Percentiles rank a stretch among this genome's conserved stretches.
Evolutionary conservation across 2,888 invertebrate genomes (phyloP).

Genomic region (Chirona hameri): DNA sequence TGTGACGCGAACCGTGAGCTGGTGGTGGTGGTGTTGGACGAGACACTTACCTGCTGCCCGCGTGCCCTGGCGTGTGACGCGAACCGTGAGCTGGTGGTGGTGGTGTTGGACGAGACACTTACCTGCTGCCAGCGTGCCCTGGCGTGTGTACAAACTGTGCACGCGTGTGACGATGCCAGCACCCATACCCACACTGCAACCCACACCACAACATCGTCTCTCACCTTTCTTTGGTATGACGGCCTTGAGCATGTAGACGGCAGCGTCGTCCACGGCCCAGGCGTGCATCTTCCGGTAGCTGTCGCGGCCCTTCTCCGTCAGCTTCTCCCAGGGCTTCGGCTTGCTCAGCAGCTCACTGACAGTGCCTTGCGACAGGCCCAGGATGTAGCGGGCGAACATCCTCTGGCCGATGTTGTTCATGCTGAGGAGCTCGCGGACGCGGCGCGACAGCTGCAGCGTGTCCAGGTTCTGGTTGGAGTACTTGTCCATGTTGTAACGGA

Average conservation of each 20-base stretch:
- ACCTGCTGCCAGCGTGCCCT: no score
- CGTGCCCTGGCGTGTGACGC: no score
- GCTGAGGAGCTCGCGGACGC: slow-evolving; percentile 87
- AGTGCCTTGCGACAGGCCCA: slow-evolving; percentile 87
- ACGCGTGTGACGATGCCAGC: background rate
- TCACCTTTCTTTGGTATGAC: slow-evolving; percentile 97
- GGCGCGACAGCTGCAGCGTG: slow-evolving; percentile 76
- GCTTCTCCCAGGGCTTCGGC: slow-evolving; percentile 99
- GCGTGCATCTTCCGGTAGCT: slow-evolving; percentile 99
- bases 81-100: no score
- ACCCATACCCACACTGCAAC: background rate
- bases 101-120: no score
- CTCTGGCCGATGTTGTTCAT: slow-evolving; percentile 98
- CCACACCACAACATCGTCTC: slow-evolving; percentile 42
- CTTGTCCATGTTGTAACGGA: slow-evolving; percentile 92
- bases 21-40: no score
- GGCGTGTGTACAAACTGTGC: background rate
- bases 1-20: no score
- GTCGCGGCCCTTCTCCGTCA: slow-evolving; percentile 98
- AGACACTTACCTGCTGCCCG: no score
- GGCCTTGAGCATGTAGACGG: slow-evolving; percentile 94
- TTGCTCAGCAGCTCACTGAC: slow-evolving; percentile 97
- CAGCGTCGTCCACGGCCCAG: slow-evolving; percentile 97
- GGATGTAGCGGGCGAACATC: slow-evolving; percentile 95
- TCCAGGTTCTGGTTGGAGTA: slow-evolving; percentile 90